Conservation (phyloP, 2,113 vertebrate species). For the Coturnix japonica region DNA sequence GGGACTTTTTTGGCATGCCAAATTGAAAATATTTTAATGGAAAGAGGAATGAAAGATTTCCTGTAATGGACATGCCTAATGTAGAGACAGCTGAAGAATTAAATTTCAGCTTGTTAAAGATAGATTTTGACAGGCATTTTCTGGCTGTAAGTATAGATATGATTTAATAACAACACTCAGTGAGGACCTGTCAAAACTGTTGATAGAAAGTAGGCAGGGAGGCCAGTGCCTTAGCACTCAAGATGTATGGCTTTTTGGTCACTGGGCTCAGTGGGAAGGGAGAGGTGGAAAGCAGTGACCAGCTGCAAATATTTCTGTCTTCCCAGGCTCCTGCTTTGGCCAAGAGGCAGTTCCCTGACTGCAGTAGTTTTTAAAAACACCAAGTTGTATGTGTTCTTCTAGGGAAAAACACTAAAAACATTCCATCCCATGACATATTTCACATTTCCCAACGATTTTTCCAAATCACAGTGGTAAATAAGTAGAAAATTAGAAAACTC, state of each 20-base stretch:
- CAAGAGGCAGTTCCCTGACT: neutral
- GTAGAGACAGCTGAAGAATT: slow-evolving; percentile 25
- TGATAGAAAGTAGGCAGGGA: neutral
- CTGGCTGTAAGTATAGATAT: neutral
- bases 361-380: neutral
- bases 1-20: neutral
- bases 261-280: neutral
- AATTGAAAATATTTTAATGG: neutral
- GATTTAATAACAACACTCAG: slow-evolving; percentile 15
- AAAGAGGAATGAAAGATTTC: neutral
- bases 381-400: neutral
- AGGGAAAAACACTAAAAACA: neutral
- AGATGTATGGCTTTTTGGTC: neutral
- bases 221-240: neutral
- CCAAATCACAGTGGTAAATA: neutral
- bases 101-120: slow-evolving; percentile 34
- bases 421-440: neutral
- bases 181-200: neutral
- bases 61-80: neutral
- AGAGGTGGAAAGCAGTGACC: neutral
- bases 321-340: neutral
- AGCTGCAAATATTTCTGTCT: neutral
- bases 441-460: neutral
- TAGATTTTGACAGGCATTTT: slow-evolving; percentile 21
- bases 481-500: neutral